Conservation (phyloP, 2,797 vertebrate species). For the Helostoma temminkii region DNA sequence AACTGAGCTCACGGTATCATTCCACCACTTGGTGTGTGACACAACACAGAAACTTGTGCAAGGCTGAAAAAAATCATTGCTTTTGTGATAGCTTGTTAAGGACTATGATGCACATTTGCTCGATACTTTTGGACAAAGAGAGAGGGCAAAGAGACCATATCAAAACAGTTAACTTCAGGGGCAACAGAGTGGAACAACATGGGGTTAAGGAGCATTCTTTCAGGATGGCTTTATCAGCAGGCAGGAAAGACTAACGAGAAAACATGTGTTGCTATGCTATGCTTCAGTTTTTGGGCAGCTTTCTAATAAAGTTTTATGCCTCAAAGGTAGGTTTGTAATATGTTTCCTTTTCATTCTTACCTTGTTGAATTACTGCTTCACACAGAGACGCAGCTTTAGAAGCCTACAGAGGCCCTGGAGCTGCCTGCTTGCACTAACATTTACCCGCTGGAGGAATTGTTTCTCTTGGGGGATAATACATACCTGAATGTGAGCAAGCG, state of each 20-base stretch:
- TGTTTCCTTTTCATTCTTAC: slow-evolving; percentile 52
- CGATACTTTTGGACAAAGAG: slow-evolving; percentile 42
- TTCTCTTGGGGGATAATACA: slow-evolving; percentile 43
- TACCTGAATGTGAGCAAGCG: neutral
- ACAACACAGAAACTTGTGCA: slow-evolving; percentile 44
- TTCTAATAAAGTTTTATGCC: slow-evolving; percentile 20
- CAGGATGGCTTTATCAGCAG: slow-evolving; percentile 46
- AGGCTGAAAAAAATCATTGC: slow-evolving; percentile 27
- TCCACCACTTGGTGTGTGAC: slow-evolving; percentile 46
- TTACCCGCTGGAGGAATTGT: slow-evolving; percentile 30
- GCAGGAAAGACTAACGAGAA: slow-evolving; percentile 1
- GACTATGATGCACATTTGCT: slow-evolving; percentile 26
- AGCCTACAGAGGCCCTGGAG: slow-evolving; percentile 49
- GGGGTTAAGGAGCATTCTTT: slow-evolving; percentile 50
- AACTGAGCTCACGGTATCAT: slow-evolving; percentile 43
- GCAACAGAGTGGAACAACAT: slow-evolving; percentile 37
- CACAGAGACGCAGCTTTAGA: slow-evolving; percentile 37
- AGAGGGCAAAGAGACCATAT: slow-evolving; percentile 54
- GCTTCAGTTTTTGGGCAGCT: slow-evolving; percentile 35
- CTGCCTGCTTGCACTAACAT: slow-evolving; percentile 46
- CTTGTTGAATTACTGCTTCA: slow-evolving; percentile 32
- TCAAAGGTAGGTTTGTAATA: slow-evolving; percentile 37
- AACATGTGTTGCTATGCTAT: slow-evolving; percentile 43
- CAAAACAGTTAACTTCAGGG: slow-evolving; percentile 42
- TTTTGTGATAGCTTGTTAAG: slow-evolving; percentile 39